These are phyloP conservation scores for Pelecanus crispus DNA, from an alignment of 2,113 vertebrate species.

Conservation along the genomic window DNA sequence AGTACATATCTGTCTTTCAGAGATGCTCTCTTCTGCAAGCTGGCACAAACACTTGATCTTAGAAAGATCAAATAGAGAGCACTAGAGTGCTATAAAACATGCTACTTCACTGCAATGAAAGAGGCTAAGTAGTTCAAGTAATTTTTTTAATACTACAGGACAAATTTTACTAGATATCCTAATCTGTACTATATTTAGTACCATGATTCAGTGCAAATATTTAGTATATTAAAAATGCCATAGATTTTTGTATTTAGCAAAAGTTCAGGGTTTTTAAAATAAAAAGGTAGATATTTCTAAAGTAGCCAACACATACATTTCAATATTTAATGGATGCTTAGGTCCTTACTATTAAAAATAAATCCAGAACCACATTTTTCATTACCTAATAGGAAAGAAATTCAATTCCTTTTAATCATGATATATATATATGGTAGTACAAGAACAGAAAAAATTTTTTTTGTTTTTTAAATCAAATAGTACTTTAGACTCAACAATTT, in stretches of 20 bases:
- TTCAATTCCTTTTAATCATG: neutral
- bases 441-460: neutral
- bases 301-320: neutral
- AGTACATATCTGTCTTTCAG: neutral
- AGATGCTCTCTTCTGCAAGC: neutral
- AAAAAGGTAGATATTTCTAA: neutral
- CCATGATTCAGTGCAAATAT: neutral
- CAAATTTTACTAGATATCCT: neutral
- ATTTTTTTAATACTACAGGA: neutral
- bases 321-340: neutral
- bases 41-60: neutral
- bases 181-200: neutral
- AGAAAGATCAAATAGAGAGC: neutral
- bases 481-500: neutral
- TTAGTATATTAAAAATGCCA: neutral
- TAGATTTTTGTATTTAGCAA: neutral
- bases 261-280: rapidly evolving
- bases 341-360: neutral
- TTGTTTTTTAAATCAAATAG: neutral
- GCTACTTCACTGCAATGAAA: neutral
- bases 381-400: neutral
- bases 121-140: neutral
- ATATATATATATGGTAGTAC: neutral
- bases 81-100: neutral
- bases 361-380: neutral